Evolutionary conservation across 92 coral and sea anemone genomes (phyloP).

Genomic region (Metridium senile): DNA sequence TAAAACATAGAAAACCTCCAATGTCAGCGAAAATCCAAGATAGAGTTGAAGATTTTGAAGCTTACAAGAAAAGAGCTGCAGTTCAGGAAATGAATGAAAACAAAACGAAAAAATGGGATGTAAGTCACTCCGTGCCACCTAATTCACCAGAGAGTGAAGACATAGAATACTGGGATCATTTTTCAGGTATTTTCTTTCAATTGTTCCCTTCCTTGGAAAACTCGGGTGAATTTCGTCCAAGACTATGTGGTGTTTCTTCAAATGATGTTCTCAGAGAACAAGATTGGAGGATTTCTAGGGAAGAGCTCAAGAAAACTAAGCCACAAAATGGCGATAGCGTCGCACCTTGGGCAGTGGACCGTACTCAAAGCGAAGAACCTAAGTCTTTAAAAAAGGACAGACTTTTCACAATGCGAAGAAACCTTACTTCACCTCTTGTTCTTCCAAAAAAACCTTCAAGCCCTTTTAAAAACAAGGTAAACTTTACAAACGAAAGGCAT

Average conservation of each 20-base stretch:
- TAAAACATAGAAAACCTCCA: neutral
- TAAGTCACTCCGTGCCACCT: conserved; percentile 23
- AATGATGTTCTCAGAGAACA: neutral
- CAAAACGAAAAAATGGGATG: neutral
- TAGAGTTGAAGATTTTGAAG: conserved; percentile 27
- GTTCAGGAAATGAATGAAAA: conserved; percentile 6
- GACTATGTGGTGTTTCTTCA: neutral
- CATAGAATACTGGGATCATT: conserved; percentile 40
- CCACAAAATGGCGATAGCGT: neutral
- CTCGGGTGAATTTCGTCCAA: neutral
- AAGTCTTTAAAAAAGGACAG: neutral
- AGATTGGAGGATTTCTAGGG: conserved; percentile 15
- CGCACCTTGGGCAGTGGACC: neutral
- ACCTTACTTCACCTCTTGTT: neutral
- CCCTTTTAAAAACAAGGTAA: conserved; percentile 5
- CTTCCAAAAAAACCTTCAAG: conserved; percentile 23
- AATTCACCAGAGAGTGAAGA: conserved; percentile 24
- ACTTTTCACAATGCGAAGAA: neutral
- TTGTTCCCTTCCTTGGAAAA: conserved; percentile 16
- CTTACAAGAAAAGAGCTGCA: conserved; percentile 31
- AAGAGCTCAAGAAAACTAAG: neutral
- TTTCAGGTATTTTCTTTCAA: conserved; percentile 32
- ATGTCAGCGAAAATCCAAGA: conserved; percentile 24
- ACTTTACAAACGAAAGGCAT: neutral
- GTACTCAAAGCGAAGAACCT: neutral